Conservation (phyloP, 2,888 invertebrate genomes). For the Pherbina coryleti region DNA sequence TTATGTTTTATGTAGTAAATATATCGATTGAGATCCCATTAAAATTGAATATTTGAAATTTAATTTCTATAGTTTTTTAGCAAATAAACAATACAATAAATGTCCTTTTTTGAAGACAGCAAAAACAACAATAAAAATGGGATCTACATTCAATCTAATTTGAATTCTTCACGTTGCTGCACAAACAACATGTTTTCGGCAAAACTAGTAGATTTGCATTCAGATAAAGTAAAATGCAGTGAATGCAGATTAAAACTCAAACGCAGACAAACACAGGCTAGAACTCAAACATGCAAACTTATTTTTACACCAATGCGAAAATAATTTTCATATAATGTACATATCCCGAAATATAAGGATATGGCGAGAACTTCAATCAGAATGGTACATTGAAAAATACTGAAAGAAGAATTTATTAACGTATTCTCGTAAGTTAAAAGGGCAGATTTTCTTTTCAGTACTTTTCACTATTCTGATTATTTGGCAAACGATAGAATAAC, state of each 20-base stretch:
- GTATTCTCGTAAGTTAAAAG: too few species aligned
- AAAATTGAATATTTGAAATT: neutral
- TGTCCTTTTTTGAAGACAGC: neutral
- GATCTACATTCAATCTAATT: constrained; percentile 22
- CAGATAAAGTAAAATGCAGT: constrained; percentile 45
- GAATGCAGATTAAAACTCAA: constrained; percentile 45
- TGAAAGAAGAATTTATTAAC: too few species aligned
- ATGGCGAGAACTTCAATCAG: too few species aligned
- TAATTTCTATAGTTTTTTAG: neutral
- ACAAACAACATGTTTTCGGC: constrained; percentile 33
- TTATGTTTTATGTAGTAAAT: neutral
- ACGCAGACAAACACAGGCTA: constrained; percentile 13
- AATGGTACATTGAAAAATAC: too few species aligned
- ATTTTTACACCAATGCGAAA: constrained; percentile 18
- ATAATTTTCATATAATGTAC: neutral
- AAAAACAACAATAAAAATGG: neutral
- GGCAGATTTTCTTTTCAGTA: too few species aligned
- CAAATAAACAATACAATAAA: constrained; percentile 1
- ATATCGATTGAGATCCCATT: neutral
- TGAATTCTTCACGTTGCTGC: constrained; percentile 31
- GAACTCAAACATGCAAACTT: constrained; percentile 2
- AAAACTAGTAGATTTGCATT: constrained; percentile 36
- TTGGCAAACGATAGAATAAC: too few species aligned
- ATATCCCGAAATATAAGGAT: too few species aligned
- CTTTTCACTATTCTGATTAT: too few species aligned